Base-by-base conservation (phyloP, 2,888 invertebrate genomes). In the Cheilosia scutellata region DNA sequence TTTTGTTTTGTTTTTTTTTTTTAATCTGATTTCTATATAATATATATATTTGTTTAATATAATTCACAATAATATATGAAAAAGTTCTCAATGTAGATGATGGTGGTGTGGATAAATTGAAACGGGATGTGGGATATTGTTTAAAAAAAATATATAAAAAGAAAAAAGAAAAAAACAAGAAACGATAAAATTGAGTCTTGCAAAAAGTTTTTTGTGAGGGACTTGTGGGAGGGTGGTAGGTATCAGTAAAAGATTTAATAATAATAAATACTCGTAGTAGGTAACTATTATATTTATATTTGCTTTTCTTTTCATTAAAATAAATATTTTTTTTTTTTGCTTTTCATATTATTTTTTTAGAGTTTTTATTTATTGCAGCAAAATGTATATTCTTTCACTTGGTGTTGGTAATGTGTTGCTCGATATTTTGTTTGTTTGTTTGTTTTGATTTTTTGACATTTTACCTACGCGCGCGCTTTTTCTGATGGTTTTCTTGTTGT, bases 231-330 rank as follows among this genome's bases (percentile, higher is more conserved):
- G 16, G 71, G 27, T 9, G 20, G 7, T 53, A 29, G 76, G 60
- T 68, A 72, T 79, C 57, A 84, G 72, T 72, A 83, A 78, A 72
- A 83, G 62, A 66, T 72, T 78, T 84, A 80, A 76, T 86, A 55
- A 78, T 77, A 83, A 86, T 86, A 76, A 86, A 86, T 86, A 86
- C 80, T 86, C 66, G 68, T 71, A 76, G 80, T 80, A 71, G 84
- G 75, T 84, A 75, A 55, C 42, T 80, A 71, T 82, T 62, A 62
- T 74, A 83, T 58, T 76, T 70, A 65, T 82, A 79, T 71, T 58
- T 78, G 37, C 40, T 70, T 63, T 53, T 57, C 33, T 65, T 58
- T 65, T 75, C 47, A 72, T 74, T 79, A 68, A 76, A 76, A 86
- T 86, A 80, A 86, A 75, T 84, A 66, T 70, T 51, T 70, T 47